Evolutionary conservation across 2,797 vertebrate species (phyloP), one percentile per base, ranked within the genome.

Genomic region (Paguma larvata): DNA sequence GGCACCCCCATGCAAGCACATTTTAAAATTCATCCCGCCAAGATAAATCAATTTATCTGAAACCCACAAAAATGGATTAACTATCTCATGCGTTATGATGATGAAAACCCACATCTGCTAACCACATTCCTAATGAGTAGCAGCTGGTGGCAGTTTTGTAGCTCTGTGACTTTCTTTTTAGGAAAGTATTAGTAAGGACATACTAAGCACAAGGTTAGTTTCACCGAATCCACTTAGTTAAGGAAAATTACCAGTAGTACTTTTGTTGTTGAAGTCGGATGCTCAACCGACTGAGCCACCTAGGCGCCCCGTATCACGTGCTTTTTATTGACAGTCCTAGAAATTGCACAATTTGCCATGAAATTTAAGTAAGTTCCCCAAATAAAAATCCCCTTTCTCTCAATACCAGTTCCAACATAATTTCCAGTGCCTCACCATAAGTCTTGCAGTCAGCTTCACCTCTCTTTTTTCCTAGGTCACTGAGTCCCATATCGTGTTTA

Each of bases 121-220:
- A 97, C 97, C 97, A 98, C 97, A 98, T 97, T 98, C 83, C 85
- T 98, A 98, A 98, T 96, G 93, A 95, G 85, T 97, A 98, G 85
- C 98, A 98, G 97, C 95, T 98, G 98, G 94, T 93, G 84, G 96
- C 93, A 78, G 94, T 97, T 97, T 96, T 92, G 80, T 92, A 93
- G 95, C 6, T 34, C 87, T 97, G 83, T 53, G 87, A 94, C 94
- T 97, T 97, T 97, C 95, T 96, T 97, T 96, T 97, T 80, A 96
- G 93, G 97, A 97, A 98, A 98, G 96, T 96, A 97, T 97, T 96
- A 97, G 53, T 62, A 97, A 97, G 67, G 95, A 92, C 51, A 86
- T 59, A 84, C 78, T 86, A 89, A 89, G 46, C 46, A 95, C 86
- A 84, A 94, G 82, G 82, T 95, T 94, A 94, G 95, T 95, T 94